A percentile compares a stretch with the other conserved stretches of the same genome.
phyloP scores from a whole-genome alignment of 2,113 vertebrate species.

The Nematolebias whitei region DNA sequence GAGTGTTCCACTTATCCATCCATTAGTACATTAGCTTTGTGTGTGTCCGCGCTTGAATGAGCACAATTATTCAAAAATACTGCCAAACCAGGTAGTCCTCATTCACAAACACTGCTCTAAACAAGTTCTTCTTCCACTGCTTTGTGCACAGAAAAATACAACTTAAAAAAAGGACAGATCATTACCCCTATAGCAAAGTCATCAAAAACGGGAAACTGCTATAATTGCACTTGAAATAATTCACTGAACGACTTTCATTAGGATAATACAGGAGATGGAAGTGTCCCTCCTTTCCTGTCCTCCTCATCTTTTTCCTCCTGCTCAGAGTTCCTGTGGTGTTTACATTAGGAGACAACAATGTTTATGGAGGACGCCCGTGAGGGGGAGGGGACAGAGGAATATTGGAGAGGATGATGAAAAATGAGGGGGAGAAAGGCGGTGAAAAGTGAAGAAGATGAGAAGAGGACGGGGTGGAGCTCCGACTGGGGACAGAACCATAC shows the following conservation, averaged over 20 bases:
- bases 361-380: slow-evolving; percentile 55
- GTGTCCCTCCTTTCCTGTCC: slow-evolving; percentile 19
- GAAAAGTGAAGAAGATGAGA: slow-evolving; percentile 34
- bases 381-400: slow-evolving; percentile 46
- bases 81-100: slow-evolving; percentile 34
- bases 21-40: slow-evolving; percentile 55
- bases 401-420: slow-evolving; percentile 26
- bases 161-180: background rate
- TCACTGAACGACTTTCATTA: slow-evolving; percentile 14
- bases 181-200: background rate
- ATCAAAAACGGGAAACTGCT: background rate
- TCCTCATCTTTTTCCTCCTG: slow-evolving; percentile 21
- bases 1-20: slow-evolving; percentile 51
- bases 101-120: slow-evolving; percentile 32
- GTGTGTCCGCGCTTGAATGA: slow-evolving; percentile 52
- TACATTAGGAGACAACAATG: slow-evolving; percentile 59
- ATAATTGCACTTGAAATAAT: background rate
- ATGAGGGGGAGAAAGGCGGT: slow-evolving; percentile 16
- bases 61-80: slow-evolving; percentile 58
- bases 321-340: slow-evolving; percentile 45
- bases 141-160: slow-evolving; percentile 3
- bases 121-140: slow-evolving; percentile 12
- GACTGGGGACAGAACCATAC: background rate
- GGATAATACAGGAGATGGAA: slow-evolving; percentile 14
- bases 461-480: slow-evolving; percentile 33